A percentile compares a stretch with the other conserved stretches of the same genome.
Evolutionary conservation across 2,888 invertebrate species (phyloP).

Genomic region (Torymus tubicola): DNA sequence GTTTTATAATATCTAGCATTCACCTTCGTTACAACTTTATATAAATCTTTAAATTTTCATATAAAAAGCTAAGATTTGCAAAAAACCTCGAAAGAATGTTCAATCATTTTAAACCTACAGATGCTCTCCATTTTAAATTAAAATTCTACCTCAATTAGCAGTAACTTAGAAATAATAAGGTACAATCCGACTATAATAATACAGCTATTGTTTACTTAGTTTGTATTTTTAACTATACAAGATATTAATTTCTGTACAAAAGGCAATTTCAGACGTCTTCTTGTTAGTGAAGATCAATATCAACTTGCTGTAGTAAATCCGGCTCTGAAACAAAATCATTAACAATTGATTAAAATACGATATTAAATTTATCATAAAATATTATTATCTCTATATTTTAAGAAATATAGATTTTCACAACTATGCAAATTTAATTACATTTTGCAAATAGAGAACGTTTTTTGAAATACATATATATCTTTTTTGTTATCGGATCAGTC

Average conservation of each 20-base stretch:
- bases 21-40: too few relatives aligned
- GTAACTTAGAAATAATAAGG: conserved; percentile 45
- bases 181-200: conserved; percentile 20
- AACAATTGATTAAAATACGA: too few relatives aligned
- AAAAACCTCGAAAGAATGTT: not conserved
- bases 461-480: too few relatives aligned
- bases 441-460: too few relatives aligned
- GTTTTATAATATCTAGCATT: too few relatives aligned
- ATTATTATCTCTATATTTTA: not conserved
- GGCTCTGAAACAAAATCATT: conserved; percentile 70
- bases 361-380: not conserved
- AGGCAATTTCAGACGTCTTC: not conserved
- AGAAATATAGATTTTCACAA: too few relatives aligned
- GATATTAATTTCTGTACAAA: conserved; percentile 44
- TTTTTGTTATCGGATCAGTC: too few relatives aligned
- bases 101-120: not conserved
- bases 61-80: too few relatives aligned
- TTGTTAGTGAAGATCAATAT: conserved; percentile 68
- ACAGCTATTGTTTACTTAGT: not conserved
- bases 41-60: too few relatives aligned
- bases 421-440: too few relatives aligned
- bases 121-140: not conserved
- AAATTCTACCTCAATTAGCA: not conserved
- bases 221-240: conserved; percentile 25
- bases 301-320: conserved; percentile 73